Evolutionary conservation across 1,140 invertebrate species (phyloP).

Genomic region (Hycleus phaleratus): DNA sequence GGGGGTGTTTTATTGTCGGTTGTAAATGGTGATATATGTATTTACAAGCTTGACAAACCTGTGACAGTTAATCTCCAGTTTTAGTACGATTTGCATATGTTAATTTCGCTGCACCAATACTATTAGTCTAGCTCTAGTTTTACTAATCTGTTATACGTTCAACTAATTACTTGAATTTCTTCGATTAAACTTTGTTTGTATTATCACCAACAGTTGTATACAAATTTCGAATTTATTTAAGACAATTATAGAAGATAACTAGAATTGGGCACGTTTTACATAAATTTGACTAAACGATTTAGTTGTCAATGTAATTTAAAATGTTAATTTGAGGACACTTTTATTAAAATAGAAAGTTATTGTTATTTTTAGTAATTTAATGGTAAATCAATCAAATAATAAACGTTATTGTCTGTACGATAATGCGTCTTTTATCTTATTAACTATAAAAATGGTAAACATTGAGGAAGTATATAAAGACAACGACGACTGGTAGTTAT

Average conservation of each 20-base stretch:
- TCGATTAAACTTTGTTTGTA: constrained; percentile 2
- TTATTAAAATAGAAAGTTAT: too few relatives aligned
- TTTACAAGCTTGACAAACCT: constrained; percentile 27
- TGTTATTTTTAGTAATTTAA: too few relatives aligned
- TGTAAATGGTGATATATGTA: constrained; percentile 10
- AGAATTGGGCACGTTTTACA: too few relatives aligned
- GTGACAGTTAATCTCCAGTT: constrained; percentile 31
- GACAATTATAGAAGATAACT: too few relatives aligned
- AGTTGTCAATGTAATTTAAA: too few relatives aligned
- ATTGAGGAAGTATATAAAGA: constrained; percentile 12
- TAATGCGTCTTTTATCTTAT: constrained; percentile 9
- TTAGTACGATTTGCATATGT: constrained; percentile 32
- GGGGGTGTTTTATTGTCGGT: constrained; percentile 3
- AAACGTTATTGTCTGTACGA: too few relatives aligned
- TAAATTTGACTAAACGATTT: too few relatives aligned
- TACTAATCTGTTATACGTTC: constrained; percentile 16
- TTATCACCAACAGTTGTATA: too few relatives aligned
- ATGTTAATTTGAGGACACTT: too few relatives aligned
- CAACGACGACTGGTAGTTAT: constrained; percentile 11
- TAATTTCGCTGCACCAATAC: constrained; percentile 20
- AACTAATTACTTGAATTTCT: constrained; percentile 19
- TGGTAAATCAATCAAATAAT: too few relatives aligned
- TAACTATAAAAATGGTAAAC: constrained; percentile 16
- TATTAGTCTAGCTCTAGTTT: constrained; percentile 18
- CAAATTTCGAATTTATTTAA: too few relatives aligned